A percentile compares a stretch with the other conserved stretches of the same genome.
These are phyloP conservation scores for Drosophila bipectinata DNA, from an alignment of 1,140 invertebrate species.

Conservation along the genomic window DNA sequence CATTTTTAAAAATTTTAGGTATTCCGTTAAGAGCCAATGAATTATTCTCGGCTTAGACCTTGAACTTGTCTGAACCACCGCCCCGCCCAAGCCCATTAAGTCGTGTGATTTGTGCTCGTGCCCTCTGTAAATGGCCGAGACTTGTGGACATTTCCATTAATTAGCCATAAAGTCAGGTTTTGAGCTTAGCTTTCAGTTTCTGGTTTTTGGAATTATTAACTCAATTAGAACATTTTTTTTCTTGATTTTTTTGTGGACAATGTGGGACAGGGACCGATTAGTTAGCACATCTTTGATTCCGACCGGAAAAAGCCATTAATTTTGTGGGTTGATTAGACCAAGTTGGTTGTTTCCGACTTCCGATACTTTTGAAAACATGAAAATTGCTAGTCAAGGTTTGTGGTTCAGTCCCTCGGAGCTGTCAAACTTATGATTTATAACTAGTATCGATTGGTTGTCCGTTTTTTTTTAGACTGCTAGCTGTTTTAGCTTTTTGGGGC, in stretches of 20 bases:
- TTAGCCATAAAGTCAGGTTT: constrained; percentile 47
- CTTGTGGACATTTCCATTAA: constrained; percentile 43
- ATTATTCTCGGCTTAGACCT: constrained; percentile 11
- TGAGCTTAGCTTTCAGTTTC: constrained; percentile 4
- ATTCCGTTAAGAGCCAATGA: background rate
- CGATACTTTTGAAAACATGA: constrained; percentile 48
- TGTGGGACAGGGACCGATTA: constrained; percentile 44
- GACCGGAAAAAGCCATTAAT: constrained; percentile 41
- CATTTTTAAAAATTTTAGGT: background rate
- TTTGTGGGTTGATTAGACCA: constrained; percentile 53
- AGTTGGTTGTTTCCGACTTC: constrained; percentile 58
- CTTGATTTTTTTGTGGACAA: background rate
- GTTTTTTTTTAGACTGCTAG: too few species aligned
- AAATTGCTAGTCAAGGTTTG: constrained; percentile 59
- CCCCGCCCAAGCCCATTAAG: constrained; percentile 1
- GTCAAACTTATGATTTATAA: constrained; percentile 62
- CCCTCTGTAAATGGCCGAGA: constrained; percentile 13
- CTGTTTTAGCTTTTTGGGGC: too few species aligned
- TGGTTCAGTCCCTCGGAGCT: constrained; percentile 3
- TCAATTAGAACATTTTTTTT: constrained; percentile 26
- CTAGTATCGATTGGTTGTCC: constrained; percentile 13
- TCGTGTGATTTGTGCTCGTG: constrained; percentile 21
- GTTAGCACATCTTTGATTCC: constrained; percentile 42
- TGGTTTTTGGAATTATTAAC: constrained; percentile 5
- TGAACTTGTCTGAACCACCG: constrained; percentile 41